Percentiles rank a stretch among this genome's conserved stretches.
Conservation (phyloP, 2,888 invertebrate species). For the Rapana venosa region DNA sequence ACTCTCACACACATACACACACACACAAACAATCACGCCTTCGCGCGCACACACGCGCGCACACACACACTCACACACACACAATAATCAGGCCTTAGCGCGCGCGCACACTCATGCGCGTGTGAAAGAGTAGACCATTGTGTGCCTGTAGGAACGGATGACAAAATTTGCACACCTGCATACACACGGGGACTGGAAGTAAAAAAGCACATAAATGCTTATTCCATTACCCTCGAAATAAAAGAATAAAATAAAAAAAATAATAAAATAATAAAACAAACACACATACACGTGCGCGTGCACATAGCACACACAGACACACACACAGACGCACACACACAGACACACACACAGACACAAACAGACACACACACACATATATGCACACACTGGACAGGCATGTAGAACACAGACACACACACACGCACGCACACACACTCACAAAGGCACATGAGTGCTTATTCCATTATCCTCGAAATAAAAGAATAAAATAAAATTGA, state of each 20-base stretch:
- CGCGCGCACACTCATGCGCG: background rate
- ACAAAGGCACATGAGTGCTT: too few relatives aligned
- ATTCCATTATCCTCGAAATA: too few relatives aligned
- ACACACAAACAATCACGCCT: background rate
- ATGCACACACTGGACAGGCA: background rate
- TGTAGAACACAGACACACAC: background rate
- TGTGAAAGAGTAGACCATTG: too few relatives aligned
- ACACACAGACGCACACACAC: slow-evolving; percentile 3
- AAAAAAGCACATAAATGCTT: too few relatives aligned
- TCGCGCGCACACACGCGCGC: background rate
- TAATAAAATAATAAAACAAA: too few relatives aligned
- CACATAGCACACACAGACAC: slow-evolving; percentile 5
- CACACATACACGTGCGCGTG: slow-evolving; percentile 26
- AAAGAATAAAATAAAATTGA: too few relatives aligned
- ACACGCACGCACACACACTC: background rate
- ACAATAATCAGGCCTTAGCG: too few relatives aligned
- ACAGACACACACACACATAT: slow-evolving; percentile 28
- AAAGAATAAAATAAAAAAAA: too few relatives aligned
- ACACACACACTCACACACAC: slow-evolving; percentile 5
- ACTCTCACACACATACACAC: background rate
- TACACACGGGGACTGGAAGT: too few relatives aligned
- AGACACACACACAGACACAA: slow-evolving; percentile 10
- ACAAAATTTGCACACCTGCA: too few relatives aligned
- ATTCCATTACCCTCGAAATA: too few relatives aligned
- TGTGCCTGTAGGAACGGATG: too few relatives aligned